phyloP scores from a whole-genome alignment of 2,888 invertebrate genomes.

The Drosophila demipolita region DNA sequence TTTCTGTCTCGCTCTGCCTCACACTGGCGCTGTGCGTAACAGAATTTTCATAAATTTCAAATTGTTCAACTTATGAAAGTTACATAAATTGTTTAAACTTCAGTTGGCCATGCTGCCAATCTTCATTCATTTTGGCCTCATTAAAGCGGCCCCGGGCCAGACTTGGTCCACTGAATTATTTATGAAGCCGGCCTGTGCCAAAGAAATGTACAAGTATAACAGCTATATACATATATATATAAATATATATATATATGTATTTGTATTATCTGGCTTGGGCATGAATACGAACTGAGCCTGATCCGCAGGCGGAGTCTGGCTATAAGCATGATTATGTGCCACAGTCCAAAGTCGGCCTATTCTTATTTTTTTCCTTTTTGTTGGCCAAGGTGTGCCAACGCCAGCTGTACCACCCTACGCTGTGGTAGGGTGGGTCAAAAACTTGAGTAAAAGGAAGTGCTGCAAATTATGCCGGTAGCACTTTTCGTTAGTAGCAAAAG shows the following conservation, averaged over 20 bases:
- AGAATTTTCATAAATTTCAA: constrained; percentile 72
- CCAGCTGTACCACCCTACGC: neutral
- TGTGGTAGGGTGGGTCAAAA: constrained; percentile 25
- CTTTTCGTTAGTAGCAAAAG: constrained; percentile 47
- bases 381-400: constrained; percentile 40
- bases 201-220: constrained; percentile 44
- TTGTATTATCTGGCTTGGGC: constrained; percentile 18
- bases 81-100: constrained; percentile 75
- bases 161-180: constrained; percentile 75
- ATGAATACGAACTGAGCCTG: constrained; percentile 12
- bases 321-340: constrained; percentile 36
- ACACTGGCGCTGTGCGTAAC: constrained; percentile 30
- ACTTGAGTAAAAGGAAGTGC: constrained; percentile 75
- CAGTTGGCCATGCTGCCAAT: constrained; percentile 55
- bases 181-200: constrained; percentile 57
- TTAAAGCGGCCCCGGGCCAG: constrained; percentile 71
- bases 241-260: constrained; percentile 9
- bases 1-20: neutral
- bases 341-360: constrained; percentile 15
- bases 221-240: constrained; percentile 28
- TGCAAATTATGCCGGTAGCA: constrained; percentile 74
- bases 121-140: constrained; percentile 76
- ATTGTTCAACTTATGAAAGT: constrained; percentile 62
- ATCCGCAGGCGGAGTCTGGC: neutral
- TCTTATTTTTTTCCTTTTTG: constrained; percentile 4